Evolutionary conservation across 1,140 invertebrate species (phyloP).

Genomic region (Caenorhabditis latens): DNA sequence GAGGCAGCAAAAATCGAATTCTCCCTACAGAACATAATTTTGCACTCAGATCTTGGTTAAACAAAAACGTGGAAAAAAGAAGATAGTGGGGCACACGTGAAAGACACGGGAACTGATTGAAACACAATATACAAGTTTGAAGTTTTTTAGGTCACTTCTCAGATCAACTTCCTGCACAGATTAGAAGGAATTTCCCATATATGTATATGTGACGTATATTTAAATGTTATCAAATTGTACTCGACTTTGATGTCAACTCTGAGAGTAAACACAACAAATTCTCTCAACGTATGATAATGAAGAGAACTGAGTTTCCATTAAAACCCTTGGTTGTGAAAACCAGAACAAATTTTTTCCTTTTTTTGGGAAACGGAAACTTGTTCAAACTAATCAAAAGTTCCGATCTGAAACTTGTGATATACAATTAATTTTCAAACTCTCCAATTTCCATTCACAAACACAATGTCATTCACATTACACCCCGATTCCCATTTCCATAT

Average conservation of each 20-base stretch:
- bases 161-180: too few species aligned
- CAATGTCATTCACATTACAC: too few species aligned
- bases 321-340: not conserved
- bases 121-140: too few species aligned
- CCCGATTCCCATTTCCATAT: too few species aligned
- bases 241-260: not conserved
- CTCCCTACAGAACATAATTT: not conserved
- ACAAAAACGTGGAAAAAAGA: not conserved
- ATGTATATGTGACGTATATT: not conserved
- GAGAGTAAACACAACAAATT: not conserved
- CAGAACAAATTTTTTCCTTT: not conserved
- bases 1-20: not conserved
- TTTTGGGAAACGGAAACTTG: too few species aligned
- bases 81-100: not conserved
- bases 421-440: too few species aligned
- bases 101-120: not conserved
- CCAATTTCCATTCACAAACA: too few species aligned
- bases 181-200: not conserved
- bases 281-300: not conserved
- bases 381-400: too few species aligned
- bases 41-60: not conserved
- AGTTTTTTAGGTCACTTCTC: too few species aligned
- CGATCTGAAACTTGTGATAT: too few species aligned
- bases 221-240: constrained; percentile 1
- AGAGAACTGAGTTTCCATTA: not conserved